Conservation (phyloP, 2,888 invertebrate genomes). For the Eupithecia pulchellata region DNA sequence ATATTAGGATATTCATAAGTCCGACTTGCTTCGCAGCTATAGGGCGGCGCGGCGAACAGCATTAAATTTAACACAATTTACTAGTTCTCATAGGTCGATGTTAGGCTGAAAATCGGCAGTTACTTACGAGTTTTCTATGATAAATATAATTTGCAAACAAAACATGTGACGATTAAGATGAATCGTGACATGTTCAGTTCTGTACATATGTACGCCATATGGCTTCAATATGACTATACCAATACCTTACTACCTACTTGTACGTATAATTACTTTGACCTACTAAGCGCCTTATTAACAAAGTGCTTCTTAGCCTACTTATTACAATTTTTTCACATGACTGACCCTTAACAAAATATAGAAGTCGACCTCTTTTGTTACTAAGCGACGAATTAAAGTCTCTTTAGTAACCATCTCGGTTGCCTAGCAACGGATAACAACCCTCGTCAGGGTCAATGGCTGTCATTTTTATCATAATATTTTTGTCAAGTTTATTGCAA, state of each 20-base stretch:
- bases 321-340: not conserved
- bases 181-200: too few species aligned
- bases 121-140: too few species aligned
- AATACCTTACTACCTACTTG: not conserved
- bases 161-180: too few species aligned
- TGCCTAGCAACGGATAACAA: conserved; percentile 43
- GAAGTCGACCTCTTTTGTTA: conserved; percentile 19
- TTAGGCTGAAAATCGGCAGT: too few species aligned
- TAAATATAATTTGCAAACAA: too few species aligned
- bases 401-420: conserved; percentile 37
- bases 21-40: not conserved
- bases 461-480: conserved; percentile 6
- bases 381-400: conserved; percentile 9
- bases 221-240: too few species aligned
- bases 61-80: not conserved
- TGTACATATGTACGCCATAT: too few species aligned
- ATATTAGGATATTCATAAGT: too few species aligned
- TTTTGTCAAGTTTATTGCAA: not conserved
- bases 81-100: too few species aligned
- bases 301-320: not conserved
- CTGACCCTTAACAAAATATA: conserved; percentile 4
- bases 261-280: not conserved
- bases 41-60: not conserved
- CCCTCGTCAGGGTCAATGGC: conserved; percentile 26
- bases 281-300: not conserved